Base-by-base conservation (phyloP, 2,797 vertebrate species). In the Etheostoma nigrum region DNA sequence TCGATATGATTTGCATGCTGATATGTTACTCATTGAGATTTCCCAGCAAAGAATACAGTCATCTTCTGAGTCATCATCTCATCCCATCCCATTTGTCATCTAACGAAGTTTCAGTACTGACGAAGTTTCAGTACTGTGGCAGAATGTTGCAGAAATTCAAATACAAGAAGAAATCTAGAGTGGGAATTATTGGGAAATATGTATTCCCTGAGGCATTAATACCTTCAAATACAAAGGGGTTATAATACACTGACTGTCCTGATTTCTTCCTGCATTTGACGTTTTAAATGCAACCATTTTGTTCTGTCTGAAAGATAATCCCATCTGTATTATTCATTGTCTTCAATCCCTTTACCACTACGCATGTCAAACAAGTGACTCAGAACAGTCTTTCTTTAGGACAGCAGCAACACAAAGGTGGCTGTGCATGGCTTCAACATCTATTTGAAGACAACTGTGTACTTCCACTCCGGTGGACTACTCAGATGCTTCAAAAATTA, bases 401-500 rank as follows among this genome's bases (percentile, higher is more conserved):
- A 27, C 47, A 5, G 60, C 27, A 48, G 45, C 54, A 67, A 33
- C 7, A 44, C 14, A 44, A 53, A 42, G 71, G 21, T 61, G 69
- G 84, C 89, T 89, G 78, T 82, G 93, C 90, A 94, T 93, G 93
- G 91, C 90, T 92, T 93, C 67, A 69, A 44, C 76, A 69, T 88
- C 78, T 45, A 19, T 83, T 86, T 93, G 93, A 95, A 94, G 92
- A 81, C 47, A 53, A 51, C 87, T 88, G 82, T 86, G 91, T 93
- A 94, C 93, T 91, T 94, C 86, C 87, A 86, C 88, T 69, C 15
- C 7, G 58, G 88, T 92, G 89, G 92, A 77, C 93, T 94, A 90
- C 91, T 72, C 90, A 82, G 89, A 78, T 70, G 74, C 93, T 94
- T 94, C 93, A 95, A 82, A 48, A 2, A 78, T 94, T 93, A 95